phyloP scores from a whole-genome alignment of 2,113 vertebrate species.

The Mystacornis crossleyi region DNA sequence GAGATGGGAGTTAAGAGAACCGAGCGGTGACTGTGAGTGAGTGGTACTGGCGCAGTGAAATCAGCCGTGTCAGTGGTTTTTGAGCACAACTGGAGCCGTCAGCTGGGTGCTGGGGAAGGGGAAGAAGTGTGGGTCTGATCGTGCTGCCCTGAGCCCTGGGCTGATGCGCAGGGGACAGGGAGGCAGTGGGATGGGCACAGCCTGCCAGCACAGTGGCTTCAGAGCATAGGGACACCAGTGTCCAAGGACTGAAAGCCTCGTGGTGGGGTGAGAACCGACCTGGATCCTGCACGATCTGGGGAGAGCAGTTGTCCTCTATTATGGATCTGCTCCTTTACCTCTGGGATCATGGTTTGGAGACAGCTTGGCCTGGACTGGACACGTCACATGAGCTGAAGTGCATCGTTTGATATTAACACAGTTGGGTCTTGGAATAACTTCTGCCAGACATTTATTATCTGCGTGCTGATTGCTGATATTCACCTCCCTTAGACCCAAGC shows the following conservation, averaged over 20 bases:
- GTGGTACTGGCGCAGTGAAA: rapidly evolving
- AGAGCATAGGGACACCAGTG: background rate
- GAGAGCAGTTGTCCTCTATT: background rate
- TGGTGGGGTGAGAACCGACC: rapidly evolving
- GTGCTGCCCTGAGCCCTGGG: background rate
- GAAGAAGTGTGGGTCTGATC: background rate
- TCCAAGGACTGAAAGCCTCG: rapidly evolving
- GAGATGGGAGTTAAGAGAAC: background rate
- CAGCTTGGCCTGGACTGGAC: background rate
- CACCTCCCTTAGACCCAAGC: background rate
- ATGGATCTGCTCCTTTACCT: background rate
- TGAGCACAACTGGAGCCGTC: background rate
- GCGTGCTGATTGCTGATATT: background rate
- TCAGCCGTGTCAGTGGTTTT: background rate
- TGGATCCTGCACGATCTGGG: rapidly evolving
- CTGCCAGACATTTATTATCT: background rate
- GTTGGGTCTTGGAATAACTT: background rate
- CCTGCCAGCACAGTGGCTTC: background rate
- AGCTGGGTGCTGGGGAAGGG: background rate
- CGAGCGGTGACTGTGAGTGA: rapidly evolving
- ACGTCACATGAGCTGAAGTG: background rate
- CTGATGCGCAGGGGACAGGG: background rate
- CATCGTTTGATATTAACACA: background rate
- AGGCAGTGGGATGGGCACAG: background rate
- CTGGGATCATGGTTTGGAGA: background rate